Evolutionary conservation across 2,888 invertebrate species (phyloP).

Genomic region (Julus scandinavius): DNA sequence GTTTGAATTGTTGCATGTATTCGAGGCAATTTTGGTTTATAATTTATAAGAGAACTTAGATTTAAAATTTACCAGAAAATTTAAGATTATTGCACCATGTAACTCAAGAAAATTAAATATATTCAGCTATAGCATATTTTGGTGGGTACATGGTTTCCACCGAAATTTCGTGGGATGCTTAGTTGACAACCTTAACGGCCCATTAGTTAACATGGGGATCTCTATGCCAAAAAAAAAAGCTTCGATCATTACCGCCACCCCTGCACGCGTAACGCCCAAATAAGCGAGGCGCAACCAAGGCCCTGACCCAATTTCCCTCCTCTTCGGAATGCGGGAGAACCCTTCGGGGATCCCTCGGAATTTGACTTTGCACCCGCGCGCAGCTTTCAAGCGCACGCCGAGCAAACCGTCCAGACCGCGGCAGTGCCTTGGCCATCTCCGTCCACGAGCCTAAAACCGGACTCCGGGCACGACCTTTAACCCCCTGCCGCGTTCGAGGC

Average conservation of each 20-base stretch:
- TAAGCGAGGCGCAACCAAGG: no score
- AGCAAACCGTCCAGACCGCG: not conserved
- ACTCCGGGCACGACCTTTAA: not conserved
- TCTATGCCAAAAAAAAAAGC: not conserved
- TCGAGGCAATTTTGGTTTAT: no score
- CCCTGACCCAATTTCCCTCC: conserved; percentile 6
- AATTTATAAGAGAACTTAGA: no score
- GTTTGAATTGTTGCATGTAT: no score
- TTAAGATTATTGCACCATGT: no score
- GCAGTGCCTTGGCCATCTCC: not conserved
- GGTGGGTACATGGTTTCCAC: no score
- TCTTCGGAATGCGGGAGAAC: conserved; percentile 8
- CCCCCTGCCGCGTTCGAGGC: not conserved
- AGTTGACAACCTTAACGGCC: not conserved
- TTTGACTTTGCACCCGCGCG: not conserved
- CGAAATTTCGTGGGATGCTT: no score
- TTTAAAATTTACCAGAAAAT: no score
- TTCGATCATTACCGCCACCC: not conserved
- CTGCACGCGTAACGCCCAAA: conserved; percentile 31
- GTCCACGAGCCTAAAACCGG: not conserved
- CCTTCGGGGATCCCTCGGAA: conserved; percentile 3
- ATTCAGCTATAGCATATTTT: no score
- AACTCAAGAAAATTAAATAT: no score
- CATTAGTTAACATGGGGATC: not conserved
- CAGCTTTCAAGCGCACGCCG: not conserved